These are phyloP conservation scores for Salvelinus fontinalis DNA, from an alignment of 2,113 vertebrate species.

Conservation along the genomic window DNA sequence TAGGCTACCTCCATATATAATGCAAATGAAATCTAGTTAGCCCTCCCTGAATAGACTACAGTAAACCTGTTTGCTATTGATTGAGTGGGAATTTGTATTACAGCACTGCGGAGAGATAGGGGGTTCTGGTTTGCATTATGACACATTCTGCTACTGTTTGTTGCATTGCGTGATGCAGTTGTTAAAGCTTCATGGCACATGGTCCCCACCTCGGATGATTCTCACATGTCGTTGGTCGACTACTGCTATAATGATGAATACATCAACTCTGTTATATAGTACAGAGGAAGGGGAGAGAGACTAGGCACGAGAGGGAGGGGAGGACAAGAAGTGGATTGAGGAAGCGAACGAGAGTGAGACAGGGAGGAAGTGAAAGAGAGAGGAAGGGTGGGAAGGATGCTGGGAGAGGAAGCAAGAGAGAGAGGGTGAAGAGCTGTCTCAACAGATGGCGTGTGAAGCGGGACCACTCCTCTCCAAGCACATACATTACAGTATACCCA, in stretches of 20 bases:
- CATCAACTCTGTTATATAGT: too few species aligned
- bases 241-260: too few species aligned
- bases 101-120: too few species aligned
- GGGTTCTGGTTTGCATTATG: not conserved
- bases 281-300: too few species aligned
- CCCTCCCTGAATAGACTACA: conserved; percentile 3
- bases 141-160: not conserved
- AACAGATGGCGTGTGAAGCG: too few species aligned
- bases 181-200: not conserved
- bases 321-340: too few species aligned
- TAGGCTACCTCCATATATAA: not conserved
- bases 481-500: not conserved
- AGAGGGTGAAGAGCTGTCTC: too few species aligned
- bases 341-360: not conserved
- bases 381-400: not conserved
- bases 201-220: too few species aligned
- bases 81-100: not conserved
- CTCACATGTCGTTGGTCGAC: too few species aligned
- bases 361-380: not conserved
- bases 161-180: conserved; percentile 10
- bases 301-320: not conserved
- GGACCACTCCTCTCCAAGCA: not conserved
- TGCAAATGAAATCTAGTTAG: conserved; percentile 3
- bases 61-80: not conserved
- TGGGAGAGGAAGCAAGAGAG: not conserved